These are phyloP conservation scores for Idris sp. DNA, from an alignment of 1,140 invertebrate species.

Conservation along the genomic window DNA sequence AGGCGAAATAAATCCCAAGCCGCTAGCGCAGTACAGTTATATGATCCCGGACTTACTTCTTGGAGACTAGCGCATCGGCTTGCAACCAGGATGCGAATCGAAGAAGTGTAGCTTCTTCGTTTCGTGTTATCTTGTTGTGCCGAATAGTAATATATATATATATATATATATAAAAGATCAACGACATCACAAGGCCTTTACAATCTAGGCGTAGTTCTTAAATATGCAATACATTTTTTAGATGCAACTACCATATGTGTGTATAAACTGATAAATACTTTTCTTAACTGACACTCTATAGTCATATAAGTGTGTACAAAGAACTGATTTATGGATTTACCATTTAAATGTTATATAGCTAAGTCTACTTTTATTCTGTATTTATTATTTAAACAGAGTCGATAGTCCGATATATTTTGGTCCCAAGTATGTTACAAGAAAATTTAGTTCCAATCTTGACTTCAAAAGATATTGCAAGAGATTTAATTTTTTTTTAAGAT, in stretches of 20 bases:
- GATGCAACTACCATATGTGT: not conserved
- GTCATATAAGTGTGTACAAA: too few species aligned
- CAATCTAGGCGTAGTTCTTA: slow-evolving; percentile 15
- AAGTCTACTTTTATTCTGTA: not conserved
- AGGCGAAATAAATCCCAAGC: slow-evolving; percentile 64
- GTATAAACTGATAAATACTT: slow-evolving; percentile 1
- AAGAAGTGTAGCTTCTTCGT: slow-evolving; percentile 59
- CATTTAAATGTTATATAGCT: not conserved
- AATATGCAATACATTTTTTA: slow-evolving; percentile 14
- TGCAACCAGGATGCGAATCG: slow-evolving; percentile 52
- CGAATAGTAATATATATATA: too few species aligned
- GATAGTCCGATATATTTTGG: too few species aligned
- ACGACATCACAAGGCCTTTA: slow-evolving; percentile 48
- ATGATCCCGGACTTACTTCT: slow-evolving; percentile 64
- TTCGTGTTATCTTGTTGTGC: slow-evolving; percentile 53
- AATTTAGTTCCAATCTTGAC: too few species aligned
- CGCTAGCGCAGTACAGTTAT: slow-evolving; percentile 65
- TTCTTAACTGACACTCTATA: too few species aligned
- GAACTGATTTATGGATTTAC: not conserved
- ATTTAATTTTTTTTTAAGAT: too few species aligned
- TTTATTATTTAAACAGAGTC: slow-evolving; percentile 1
- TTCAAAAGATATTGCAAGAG: too few species aligned
- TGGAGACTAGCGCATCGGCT: slow-evolving; percentile 51
- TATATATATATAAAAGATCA: slow-evolving; percentile 60
- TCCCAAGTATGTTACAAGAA: too few species aligned